Evolutionary conservation across 37 sponge, comb jelly and placozoan species (phyloP), one percentile per base, ranked within the genome.

Genomic region (Chondrosia reniformis): DNA sequence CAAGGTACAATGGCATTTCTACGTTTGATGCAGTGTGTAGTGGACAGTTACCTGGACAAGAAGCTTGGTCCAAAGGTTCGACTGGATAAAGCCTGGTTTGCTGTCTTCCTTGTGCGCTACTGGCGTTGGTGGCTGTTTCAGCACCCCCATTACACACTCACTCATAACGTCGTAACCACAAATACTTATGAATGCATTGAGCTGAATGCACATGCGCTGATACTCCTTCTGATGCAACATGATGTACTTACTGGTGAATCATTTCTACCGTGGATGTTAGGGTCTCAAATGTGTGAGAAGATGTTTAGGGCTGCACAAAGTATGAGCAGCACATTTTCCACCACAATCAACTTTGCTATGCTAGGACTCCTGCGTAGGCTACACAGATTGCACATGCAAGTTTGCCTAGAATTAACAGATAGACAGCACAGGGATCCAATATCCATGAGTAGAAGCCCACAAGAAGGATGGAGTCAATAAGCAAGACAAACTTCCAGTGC

Each of bases 281-380:
- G 84, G 1, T 88, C 84, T 0, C 83, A 88, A 46, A 63, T 81
- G 3, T 88, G 89, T 80, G 89, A 84, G 61, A 54, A 76, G 40
- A 66, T 71, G 0, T 84, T 88, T 41, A 62, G 89, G 39, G 58
- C 84, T 25, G 84, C 73, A 24, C 43, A 81, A n/a, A 84, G 84
- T 40, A 79, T 76, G 84, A 84, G 77, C 45, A 67, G 74, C 25
- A 80, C 42, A 0, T 88, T 83, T 55, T 84, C 89, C 17, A 88
- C 84, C 33, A 55, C 80, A 22, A 80, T 88, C 46, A 79, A 83
- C 45, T 86, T 80, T 52, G 69, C 78, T n/a, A 80, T 83, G 84
- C 77, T 88, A 0, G 73, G 81, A 67, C 62, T 88, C 0, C 41
- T 84, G 49, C 62, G 84, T 45, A 39, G 84, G 22, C 59, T 88